phyloP scores from a whole-genome alignment of 2,888 invertebrate species.

The Reticulitermes lucifugus region DNA sequence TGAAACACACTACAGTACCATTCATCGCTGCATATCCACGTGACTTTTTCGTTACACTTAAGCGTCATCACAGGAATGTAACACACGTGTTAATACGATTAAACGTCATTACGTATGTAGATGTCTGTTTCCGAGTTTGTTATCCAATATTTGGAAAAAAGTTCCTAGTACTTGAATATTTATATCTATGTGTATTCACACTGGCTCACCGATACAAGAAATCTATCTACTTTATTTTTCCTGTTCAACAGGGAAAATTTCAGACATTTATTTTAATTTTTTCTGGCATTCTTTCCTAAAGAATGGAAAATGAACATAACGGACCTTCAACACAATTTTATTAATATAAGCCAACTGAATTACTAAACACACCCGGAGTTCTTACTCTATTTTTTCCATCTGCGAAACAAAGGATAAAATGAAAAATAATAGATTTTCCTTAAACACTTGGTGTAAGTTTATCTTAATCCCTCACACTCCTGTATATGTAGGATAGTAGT shows the following conservation, averaged over 20 bases:
- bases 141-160: neutral
- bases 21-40: neutral
- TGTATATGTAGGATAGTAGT: neutral
- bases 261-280: neutral
- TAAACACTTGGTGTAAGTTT: neutral
- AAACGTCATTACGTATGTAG: neutral
- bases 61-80: neutral
- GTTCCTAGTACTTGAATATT: neutral
- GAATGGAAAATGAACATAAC: neutral
- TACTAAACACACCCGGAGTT: neutral
- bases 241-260: neutral
- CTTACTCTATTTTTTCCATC: neutral
- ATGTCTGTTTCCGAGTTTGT: neutral
- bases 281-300: neutral
- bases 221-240: neutral
- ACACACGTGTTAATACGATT: neutral
- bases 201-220: neutral
- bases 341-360: neutral
- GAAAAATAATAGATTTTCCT: neutral
- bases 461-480: neutral
- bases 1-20: conserved; percentile 20
- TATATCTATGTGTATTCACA: neutral
- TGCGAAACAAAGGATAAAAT: neutral
- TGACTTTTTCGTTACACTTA: neutral
- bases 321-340: neutral